Percentiles rank a stretch among this genome's conserved stretches.
Evolutionary conservation across 1,140 invertebrate species (phyloP).

Genomic region (Chironomus tepperi): DNA sequence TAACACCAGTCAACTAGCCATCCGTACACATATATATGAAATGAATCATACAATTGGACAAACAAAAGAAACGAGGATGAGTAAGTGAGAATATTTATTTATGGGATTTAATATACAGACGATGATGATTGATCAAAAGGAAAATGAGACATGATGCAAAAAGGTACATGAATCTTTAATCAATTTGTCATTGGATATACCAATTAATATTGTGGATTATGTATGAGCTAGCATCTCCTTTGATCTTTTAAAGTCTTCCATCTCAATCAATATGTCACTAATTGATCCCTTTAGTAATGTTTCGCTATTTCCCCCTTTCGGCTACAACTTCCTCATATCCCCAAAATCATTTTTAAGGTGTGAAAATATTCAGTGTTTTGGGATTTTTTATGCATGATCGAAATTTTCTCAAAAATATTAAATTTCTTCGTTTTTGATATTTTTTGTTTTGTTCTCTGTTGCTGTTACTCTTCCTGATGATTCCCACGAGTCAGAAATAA

Average conservation of each 20-base stretch:
- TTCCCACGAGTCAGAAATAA: background rate
- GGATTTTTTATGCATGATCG: too few species aligned
- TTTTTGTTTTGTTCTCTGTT: background rate
- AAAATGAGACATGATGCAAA: background rate
- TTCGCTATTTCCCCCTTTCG: too few species aligned
- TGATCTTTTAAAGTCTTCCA: slow-evolving; percentile 18
- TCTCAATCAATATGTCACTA: slow-evolving; percentile 11
- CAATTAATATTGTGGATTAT: slow-evolving; percentile 20
- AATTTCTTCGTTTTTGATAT: background rate
- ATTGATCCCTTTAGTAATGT: background rate
- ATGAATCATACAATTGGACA: background rate
- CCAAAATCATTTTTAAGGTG: too few species aligned
- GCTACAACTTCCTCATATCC: too few species aligned
- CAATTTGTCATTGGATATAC: slow-evolving; percentile 11
- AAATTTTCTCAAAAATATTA: background rate
- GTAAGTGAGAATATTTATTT: background rate
- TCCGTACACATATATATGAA: background rate
- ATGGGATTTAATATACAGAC: background rate
- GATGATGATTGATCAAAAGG: slow-evolving; percentile 21
- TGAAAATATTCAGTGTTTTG: too few species aligned
- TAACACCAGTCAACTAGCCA: too few species aligned
- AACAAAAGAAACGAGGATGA: background rate
- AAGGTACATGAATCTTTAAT: slow-evolving; percentile 8
- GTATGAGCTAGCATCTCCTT: background rate
- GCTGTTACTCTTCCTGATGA: background rate